Conservation (phyloP, 2,888 invertebrate genomes). For the Yponomeuta malinellus region DNA sequence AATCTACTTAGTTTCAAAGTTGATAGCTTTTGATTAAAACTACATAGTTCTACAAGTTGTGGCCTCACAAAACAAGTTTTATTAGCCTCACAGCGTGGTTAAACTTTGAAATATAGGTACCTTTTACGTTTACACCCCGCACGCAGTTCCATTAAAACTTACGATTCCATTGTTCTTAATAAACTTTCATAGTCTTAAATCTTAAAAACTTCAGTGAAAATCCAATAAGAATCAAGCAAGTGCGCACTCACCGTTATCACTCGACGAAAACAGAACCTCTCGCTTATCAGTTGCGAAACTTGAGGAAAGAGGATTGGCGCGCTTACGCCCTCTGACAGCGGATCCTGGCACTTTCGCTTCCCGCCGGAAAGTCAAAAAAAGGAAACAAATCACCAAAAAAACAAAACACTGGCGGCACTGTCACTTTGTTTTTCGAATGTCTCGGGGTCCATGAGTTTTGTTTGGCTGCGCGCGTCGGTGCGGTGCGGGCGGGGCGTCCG, state of each 20-base stretch:
- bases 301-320: slow-evolving; percentile 35
- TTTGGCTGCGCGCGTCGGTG: slow-evolving; percentile 43
- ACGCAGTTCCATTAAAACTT: background rate
- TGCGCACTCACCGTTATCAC: slow-evolving; percentile 66
- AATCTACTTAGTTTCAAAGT: no score
- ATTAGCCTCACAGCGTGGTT: background rate
- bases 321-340: slow-evolving; percentile 39
- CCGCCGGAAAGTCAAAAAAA: slow-evolving; percentile 35
- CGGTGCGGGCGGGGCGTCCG: slow-evolving; percentile 50
- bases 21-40: background rate
- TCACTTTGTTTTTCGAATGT: slow-evolving; percentile 1
- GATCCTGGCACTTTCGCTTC: slow-evolving; percentile 48
- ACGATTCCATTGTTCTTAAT: background rate
- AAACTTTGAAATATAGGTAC: background rate
- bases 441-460: slow-evolving; percentile 21
- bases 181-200: background rate
- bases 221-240: background rate
- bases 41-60: background rate
- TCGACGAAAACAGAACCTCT: slow-evolving; percentile 60
- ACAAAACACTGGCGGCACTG: slow-evolving; percentile 4
- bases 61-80: background rate
- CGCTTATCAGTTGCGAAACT: slow-evolving; percentile 56
- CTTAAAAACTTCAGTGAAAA: background rate
- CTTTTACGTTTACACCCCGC: background rate
- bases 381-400: background rate